Percentiles rank a stretch among this genome's conserved stretches.
Evolutionary conservation across 2,113 vertebrate species (phyloP).

Genomic region (Apaloderma vittatum): DNA sequence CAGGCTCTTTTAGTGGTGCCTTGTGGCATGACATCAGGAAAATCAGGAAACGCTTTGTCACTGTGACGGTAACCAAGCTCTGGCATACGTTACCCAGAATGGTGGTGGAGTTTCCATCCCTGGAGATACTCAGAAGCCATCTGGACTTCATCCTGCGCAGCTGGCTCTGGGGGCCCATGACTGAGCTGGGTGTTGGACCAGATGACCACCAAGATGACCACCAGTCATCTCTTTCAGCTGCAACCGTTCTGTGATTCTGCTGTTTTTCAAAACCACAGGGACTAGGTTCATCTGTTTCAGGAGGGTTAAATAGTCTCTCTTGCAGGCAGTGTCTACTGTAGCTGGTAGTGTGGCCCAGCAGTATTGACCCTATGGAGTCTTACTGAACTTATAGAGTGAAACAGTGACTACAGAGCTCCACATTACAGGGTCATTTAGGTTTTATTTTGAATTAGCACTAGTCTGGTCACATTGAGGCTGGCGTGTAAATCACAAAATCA

Average conservation of each 20-base stretch:
- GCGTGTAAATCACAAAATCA: background rate
- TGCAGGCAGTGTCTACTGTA: background rate
- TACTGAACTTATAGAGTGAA: background rate
- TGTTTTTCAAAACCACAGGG: background rate
- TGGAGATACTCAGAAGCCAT: background rate
- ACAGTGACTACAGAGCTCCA: background rate
- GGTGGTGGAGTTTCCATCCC: background rate
- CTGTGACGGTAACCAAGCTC: background rate
- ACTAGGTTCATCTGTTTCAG: background rate
- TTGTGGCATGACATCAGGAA: background rate
- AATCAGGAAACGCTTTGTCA: background rate
- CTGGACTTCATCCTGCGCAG: rapidly evolving
- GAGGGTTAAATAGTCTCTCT: background rate
- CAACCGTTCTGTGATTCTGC: background rate
- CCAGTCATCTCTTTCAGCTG: background rate
- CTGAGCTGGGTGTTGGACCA: background rate
- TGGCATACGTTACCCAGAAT: background rate
- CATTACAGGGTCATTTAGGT: background rate
- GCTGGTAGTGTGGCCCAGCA: background rate
- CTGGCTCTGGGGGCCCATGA: background rate
- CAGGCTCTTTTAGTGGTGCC: background rate
- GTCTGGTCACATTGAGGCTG: background rate
- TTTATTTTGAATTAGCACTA: background rate
- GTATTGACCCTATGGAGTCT: background rate
- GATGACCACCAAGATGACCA: background rate